A percentile compares a stretch with the other conserved stretches of the same genome.
Evolutionary conservation across 2,888 invertebrate species (phyloP).

Genomic region (Ophion slaviceki): DNA sequence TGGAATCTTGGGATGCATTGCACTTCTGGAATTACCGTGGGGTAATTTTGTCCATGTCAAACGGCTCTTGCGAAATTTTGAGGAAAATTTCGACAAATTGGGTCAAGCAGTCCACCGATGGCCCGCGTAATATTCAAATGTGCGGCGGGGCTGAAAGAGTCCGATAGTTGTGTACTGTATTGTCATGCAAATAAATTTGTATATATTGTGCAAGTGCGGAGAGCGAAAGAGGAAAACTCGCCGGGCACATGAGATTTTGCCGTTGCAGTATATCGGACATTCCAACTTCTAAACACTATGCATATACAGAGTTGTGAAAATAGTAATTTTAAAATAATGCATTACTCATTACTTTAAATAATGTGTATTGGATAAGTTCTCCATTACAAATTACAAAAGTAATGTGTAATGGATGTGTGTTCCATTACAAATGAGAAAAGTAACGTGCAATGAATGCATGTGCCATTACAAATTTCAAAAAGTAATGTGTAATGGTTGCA

Average conservation of each 20-base stretch:
- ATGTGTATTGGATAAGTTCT: too few species aligned
- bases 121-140: not conserved
- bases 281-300: conserved; percentile 17
- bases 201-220: conserved; percentile 24
- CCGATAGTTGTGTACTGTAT: conserved; percentile 29
- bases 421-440: too few species aligned
- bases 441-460: too few species aligned
- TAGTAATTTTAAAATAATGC: too few species aligned
- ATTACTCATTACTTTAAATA: too few species aligned
- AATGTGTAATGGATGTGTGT: too few species aligned
- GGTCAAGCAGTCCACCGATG: not conserved
- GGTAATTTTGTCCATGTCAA: not conserved
- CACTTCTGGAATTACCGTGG: too few species aligned
- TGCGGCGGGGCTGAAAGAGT: not conserved
- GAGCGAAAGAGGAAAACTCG: conserved; percentile 7
- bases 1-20: too few species aligned
- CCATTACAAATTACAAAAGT: too few species aligned
- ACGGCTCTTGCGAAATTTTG: not conserved
- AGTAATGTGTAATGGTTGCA: too few species aligned
- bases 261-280: not conserved
- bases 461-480: too few species aligned
- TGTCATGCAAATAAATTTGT: conserved; percentile 56
- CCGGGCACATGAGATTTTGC: conserved; percentile 32
- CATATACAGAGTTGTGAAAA: too few species aligned
- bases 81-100: not conserved